A percentile compares a stretch with the other conserved stretches of the same genome.
Conservation (phyloP, 2,888 invertebrate species). For the Drosophila suboccidentalis region DNA sequence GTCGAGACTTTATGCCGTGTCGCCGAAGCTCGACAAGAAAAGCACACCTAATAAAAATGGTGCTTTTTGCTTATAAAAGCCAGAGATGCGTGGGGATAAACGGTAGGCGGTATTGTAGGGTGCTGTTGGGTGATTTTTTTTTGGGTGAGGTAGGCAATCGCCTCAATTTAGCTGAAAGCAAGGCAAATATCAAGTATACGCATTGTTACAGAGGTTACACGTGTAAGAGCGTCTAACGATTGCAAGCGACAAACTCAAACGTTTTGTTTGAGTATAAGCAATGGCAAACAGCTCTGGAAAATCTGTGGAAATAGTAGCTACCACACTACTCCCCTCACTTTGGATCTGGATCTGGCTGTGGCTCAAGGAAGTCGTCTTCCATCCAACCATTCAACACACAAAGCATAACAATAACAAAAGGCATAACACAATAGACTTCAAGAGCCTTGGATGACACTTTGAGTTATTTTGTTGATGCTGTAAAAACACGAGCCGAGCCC, state of each 20-base stretch:
- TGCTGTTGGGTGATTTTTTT: neutral
- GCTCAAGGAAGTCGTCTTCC: slow-evolving; percentile 5
- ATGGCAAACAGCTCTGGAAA: slow-evolving; percentile 40
- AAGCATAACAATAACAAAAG: slow-evolving; percentile 58
- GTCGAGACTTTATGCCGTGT: slow-evolving; percentile 48
- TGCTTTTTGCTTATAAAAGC: slow-evolving; percentile 38
- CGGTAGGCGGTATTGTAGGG: slow-evolving; percentile 1
- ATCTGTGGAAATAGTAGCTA: slow-evolving; percentile 16
- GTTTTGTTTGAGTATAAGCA: slow-evolving; percentile 67
- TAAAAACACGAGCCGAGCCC: slow-evolving; percentile 59
- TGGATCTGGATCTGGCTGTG: neutral
- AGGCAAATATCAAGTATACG: slow-evolving; percentile 47
- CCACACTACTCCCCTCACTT: neutral
- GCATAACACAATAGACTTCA: slow-evolving; percentile 74
- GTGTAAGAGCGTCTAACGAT: slow-evolving; percentile 62
- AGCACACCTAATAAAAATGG: slow-evolving; percentile 75
- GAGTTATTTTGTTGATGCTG: slow-evolving; percentile 77
- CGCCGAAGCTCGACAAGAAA: slow-evolving; percentile 41
- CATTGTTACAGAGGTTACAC: slow-evolving; percentile 65
- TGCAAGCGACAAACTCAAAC: slow-evolving; percentile 56
- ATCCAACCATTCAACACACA: slow-evolving; percentile 19
- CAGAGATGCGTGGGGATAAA: slow-evolving; percentile 1
- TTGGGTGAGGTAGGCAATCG: slow-evolving; percentile 47
- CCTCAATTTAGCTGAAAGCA: slow-evolving; percentile 63
- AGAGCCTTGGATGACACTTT: slow-evolving; percentile 78